Evolutionary conservation across 30 jellyfish, hydroid and myxozoan species (phyloP).

Genomic region (Aurelia aurita): DNA sequence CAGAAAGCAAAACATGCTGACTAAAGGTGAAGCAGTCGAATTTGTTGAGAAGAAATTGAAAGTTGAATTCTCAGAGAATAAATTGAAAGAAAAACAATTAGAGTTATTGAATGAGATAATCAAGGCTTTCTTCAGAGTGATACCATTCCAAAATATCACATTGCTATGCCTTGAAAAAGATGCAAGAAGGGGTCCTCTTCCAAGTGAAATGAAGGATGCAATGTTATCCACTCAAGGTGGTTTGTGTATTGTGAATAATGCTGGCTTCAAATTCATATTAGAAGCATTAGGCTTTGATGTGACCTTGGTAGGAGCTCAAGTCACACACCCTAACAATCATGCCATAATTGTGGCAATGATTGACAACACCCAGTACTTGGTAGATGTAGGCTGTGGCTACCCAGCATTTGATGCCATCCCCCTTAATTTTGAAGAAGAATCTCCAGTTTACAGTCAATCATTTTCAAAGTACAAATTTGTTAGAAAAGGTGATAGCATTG

Average conservation of each 20-base stretch:
- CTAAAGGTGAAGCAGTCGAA: not conserved
- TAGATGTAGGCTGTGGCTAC: conserved; percentile 32
- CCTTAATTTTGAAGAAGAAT: conserved; percentile 7
- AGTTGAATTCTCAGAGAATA: not conserved
- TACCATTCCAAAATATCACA: conserved; percentile 1
- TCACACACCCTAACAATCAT: not conserved
- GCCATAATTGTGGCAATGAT: conserved; percentile 8
- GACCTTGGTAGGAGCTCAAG: not conserved
- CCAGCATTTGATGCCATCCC: conserved; percentile 19
- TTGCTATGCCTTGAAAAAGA: not conserved
- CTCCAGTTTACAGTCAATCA: conserved; percentile 2
- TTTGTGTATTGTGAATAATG: conserved; percentile 12
- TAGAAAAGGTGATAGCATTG: not conserved
- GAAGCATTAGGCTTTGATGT: conserved; percentile 4
- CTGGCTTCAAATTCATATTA: conserved; percentile 1
- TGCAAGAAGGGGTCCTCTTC: not conserved
- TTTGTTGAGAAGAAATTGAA: conserved; percentile 8
- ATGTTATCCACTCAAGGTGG: conserved; percentile 11
- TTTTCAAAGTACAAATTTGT: not conserved
- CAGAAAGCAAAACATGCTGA: not conserved
- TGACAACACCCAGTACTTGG: not conserved
- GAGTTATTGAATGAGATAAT: not conserved
- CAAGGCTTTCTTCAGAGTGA: not conserved
- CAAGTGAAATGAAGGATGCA: not conserved
- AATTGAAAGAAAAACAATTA: not conserved